Evolutionary conservation across 2,888 invertebrate species (phyloP).

Genomic region (Calliphora vomitoria): DNA sequence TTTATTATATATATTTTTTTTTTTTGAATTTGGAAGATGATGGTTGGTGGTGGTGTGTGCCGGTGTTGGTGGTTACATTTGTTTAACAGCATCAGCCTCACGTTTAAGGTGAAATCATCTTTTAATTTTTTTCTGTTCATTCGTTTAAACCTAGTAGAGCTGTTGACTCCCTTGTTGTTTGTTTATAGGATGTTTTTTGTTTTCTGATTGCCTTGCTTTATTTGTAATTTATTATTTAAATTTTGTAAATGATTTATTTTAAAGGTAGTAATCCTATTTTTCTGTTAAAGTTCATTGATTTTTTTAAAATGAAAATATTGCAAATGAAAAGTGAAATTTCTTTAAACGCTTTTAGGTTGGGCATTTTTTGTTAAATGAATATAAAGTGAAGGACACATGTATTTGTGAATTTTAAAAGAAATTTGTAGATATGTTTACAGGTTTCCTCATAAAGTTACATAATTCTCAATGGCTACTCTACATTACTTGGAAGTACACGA

Average conservation of each 20-base stretch:
- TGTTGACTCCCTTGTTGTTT: conserved; percentile 28
- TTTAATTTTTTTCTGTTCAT: conserved; percentile 23
- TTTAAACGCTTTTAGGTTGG: background rate
- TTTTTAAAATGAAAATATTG: background rate
- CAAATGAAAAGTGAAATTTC: conserved; percentile 54
- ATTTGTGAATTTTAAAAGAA: background rate
- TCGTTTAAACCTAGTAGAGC: background rate
- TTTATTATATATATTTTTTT: no score
- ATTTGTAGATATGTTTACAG: background rate
- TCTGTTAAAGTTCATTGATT: conserved; percentile 29
- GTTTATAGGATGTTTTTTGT: background rate
- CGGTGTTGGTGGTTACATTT: conserved; percentile 46
- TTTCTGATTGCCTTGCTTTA: conserved; percentile 40
- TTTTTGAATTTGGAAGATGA: background rate
- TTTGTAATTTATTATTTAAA: conserved; percentile 65
- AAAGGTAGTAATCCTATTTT: conserved; percentile 10
- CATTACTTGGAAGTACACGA: no score
- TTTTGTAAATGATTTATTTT: conserved; percentile 15
- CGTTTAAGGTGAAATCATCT: conserved; percentile 71
- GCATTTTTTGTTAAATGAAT: background rate
- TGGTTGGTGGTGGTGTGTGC: background rate
- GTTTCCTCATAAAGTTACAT: background rate
- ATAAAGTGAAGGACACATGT: background rate
- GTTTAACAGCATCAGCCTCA: conserved; percentile 46
- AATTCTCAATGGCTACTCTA: no score